A percentile compares a stretch with the other conserved stretches of the same genome.
Conservation (phyloP, 2,888 invertebrate genomes). For the Cheilosia urbana region DNA sequence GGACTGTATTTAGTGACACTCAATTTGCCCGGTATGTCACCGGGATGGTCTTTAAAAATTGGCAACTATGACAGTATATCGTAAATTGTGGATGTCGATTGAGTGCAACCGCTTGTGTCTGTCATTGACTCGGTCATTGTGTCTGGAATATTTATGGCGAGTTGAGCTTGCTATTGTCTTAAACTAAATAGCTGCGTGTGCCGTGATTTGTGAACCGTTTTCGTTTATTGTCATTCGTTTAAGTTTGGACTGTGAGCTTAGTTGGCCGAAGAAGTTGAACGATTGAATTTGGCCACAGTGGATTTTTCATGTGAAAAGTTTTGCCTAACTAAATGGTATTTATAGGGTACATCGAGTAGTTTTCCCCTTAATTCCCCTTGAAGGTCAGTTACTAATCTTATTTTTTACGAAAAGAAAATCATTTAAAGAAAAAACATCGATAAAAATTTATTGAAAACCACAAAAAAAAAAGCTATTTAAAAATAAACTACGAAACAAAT, state of each 20-base stretch:
- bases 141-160: background rate
- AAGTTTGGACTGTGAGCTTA: background rate
- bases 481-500: no score
- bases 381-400: no score
- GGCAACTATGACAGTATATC: background rate
- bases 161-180: background rate
- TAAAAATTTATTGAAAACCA: no score
- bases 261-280: background rate
- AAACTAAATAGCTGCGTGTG: background rate
- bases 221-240: background rate
- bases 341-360: no score
- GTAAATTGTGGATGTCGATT: conserved; percentile 10
- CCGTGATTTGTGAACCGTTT: background rate
- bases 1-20: background rate
- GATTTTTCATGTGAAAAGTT: no score
- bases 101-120: background rate
- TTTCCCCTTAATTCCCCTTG: no score
- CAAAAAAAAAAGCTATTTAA: no score
- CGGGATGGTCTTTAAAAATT: background rate
- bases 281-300: no score
- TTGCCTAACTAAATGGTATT: no score
- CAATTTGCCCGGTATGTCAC: background rate
- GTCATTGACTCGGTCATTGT: background rate
- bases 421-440: no score
- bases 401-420: no score